A percentile compares a stretch with the other conserved stretches of the same genome.
phyloP scores from a whole-genome alignment of 2,888 invertebrate species.

The Lamproptera curius region DNA sequence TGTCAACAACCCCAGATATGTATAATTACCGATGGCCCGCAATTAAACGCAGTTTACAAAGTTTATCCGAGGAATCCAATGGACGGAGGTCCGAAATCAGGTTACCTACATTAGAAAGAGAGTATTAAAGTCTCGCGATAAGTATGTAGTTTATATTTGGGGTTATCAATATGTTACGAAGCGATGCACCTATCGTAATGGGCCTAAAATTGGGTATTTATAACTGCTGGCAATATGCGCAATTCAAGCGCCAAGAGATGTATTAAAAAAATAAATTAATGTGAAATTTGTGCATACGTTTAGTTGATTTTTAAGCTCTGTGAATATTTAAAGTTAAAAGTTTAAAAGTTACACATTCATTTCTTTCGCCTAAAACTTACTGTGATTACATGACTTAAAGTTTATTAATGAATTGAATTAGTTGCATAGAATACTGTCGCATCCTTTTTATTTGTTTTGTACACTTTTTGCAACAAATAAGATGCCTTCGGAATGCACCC shows the following conservation, averaged over 20 bases:
- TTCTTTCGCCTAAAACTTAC: not conserved
- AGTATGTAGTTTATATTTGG: conserved; percentile 32
- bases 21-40: not conserved
- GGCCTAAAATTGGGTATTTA: conserved; percentile 22
- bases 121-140: conserved; percentile 50
- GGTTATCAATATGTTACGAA: conserved; percentile 55
- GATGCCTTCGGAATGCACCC: too few species aligned
- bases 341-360: not conserved
- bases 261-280: not conserved
- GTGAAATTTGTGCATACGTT: not conserved
- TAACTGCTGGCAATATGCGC: not conserved
- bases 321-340: not conserved
- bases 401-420: too few species aligned
- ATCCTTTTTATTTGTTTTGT: too few species aligned
- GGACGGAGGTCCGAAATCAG: conserved; percentile 41
- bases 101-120: conserved; percentile 63
- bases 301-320: not conserved
- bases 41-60: not conserved
- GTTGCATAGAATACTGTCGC: too few species aligned
- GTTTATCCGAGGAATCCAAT: conserved; percentile 11
- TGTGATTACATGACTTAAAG: too few species aligned
- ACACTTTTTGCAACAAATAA: too few species aligned
- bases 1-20: not conserved
- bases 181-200: conserved; percentile 36
- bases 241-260: not conserved